phyloP scores from a whole-genome alignment of 2,797 vertebrate genomes.

The Microctenopoma stevenorrisi region DNA sequence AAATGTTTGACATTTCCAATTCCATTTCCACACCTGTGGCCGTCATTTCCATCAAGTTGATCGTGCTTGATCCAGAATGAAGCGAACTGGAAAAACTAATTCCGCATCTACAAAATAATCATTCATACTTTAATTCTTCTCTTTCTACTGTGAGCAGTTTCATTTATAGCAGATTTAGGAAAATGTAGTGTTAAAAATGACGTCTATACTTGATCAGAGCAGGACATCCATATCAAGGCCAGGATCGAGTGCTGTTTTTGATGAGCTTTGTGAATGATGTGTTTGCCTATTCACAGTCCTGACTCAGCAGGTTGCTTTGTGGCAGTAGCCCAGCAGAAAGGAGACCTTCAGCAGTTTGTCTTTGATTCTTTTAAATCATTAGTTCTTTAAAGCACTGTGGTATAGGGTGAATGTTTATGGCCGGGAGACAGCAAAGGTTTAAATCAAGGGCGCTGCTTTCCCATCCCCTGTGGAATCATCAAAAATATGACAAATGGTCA shows the following conservation, averaged over 20 bases:
- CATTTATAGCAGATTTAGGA: not conserved
- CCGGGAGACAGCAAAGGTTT: constrained; percentile 66
- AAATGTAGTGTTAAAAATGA: not conserved
- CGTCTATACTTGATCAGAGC: constrained; percentile 21
- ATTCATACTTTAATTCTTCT: not conserved
- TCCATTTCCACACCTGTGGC: constrained; percentile 16
- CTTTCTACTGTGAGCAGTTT: not conserved
- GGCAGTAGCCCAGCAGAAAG: constrained; percentile 59
- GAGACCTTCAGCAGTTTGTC: constrained; percentile 73
- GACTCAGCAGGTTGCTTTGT: constrained; percentile 66
- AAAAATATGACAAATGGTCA: constrained; percentile 62
- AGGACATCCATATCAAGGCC: constrained; percentile 25
- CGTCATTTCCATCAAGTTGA: constrained; percentile 6
- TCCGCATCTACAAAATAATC: constrained; percentile 5
- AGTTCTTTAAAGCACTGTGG: constrained; percentile 63
- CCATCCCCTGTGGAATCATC: constrained; percentile 45
- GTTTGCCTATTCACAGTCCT: constrained; percentile 59
- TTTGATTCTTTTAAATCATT: constrained; percentile 75
- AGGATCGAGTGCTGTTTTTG: constrained; percentile 46
- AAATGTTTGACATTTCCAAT: constrained; percentile 39
- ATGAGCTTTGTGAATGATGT: constrained; percentile 65
- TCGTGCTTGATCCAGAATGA: not conserved
- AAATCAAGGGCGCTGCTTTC: constrained; percentile 48
- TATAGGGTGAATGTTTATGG: constrained; percentile 57
- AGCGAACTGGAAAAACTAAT: not conserved